Conservation (phyloP, 1,140 invertebrate species). For the Lasioglossum albipes region DNA sequence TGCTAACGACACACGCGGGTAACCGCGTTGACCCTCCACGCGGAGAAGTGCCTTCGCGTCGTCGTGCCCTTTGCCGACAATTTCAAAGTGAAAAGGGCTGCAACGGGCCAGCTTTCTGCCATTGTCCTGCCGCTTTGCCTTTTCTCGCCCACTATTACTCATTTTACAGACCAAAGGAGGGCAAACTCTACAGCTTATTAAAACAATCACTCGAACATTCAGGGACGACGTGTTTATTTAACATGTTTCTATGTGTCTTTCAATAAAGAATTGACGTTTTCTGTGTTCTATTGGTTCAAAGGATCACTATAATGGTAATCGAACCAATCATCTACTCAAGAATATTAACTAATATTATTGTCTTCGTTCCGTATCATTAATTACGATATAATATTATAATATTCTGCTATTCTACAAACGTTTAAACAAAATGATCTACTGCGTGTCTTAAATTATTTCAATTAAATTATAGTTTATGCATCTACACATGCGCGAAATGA, state of each 20-base stretch:
- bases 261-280: too few relatives aligned
- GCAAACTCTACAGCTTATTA: constrained; percentile 59
- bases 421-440: too few relatives aligned
- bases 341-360: too few relatives aligned
- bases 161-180: neutral
- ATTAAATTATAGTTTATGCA: too few relatives aligned
- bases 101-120: constrained; percentile 32
- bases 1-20: constrained; percentile 53
- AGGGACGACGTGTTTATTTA: neutral
- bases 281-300: too few relatives aligned
- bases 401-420: too few relatives aligned
- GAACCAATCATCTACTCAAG: too few relatives aligned
- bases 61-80: constrained; percentile 47
- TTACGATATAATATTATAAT: too few relatives aligned
- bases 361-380: too few relatives aligned
- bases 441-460: too few relatives aligned
- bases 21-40: constrained; percentile 49
- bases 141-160: constrained; percentile 44
- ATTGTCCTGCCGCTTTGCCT: constrained; percentile 51
- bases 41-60: constrained; percentile 34
- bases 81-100: constrained; percentile 58
- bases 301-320: neutral
- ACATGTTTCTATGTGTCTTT: neutral
- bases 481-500: too few relatives aligned
- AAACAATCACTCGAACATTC: constrained; percentile 29